phyloP scores from a whole-genome alignment of 2,888 invertebrate genomes.

The Caenorhabditis sp. region DNA sequence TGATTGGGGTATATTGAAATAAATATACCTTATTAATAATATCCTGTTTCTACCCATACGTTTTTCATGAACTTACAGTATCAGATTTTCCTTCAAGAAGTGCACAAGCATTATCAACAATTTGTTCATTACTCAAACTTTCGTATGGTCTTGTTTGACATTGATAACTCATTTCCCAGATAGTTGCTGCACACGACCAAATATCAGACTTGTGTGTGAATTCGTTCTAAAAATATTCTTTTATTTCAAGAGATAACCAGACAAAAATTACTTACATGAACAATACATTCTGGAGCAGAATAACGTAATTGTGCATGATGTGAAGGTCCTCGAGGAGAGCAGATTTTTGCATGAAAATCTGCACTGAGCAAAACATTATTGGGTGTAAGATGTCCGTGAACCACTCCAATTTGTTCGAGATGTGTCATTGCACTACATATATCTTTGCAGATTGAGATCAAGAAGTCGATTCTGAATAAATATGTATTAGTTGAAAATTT shows the following conservation, averaged over 20 bases:
- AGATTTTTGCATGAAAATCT: conserved; percentile 45
- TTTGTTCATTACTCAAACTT: conserved; percentile 80
- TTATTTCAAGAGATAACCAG: not conserved
- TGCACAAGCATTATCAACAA: conserved; percentile 80
- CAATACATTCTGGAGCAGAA: conserved; percentile 64
- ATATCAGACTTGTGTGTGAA: conserved; percentile 88
- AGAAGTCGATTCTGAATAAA: conserved; percentile 26
- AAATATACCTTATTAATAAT: no score
- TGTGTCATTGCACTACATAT: conserved; percentile 53
- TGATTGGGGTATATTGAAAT: no score
- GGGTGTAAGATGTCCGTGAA: conserved; percentile 64
- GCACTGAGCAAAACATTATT: conserved; percentile 52
- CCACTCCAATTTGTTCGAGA: conserved; percentile 55
- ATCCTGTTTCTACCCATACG: no score
- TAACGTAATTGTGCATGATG: conserved; percentile 66
- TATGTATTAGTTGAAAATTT: not conserved
- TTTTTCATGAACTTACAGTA: conserved; percentile 33
- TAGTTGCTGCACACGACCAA: conserved; percentile 88
- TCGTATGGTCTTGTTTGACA: conserved; percentile 83
- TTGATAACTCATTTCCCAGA: conserved; percentile 86
- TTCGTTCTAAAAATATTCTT: conserved; percentile 78
- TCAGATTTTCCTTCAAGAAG: conserved; percentile 36
- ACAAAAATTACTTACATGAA: conserved; percentile 43
- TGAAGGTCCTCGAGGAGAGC: conserved; percentile 57
- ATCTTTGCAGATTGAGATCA: conserved; percentile 50